Conservation (phyloP, 2,888 invertebrate species). For the Flexamia atlantica region DNA sequence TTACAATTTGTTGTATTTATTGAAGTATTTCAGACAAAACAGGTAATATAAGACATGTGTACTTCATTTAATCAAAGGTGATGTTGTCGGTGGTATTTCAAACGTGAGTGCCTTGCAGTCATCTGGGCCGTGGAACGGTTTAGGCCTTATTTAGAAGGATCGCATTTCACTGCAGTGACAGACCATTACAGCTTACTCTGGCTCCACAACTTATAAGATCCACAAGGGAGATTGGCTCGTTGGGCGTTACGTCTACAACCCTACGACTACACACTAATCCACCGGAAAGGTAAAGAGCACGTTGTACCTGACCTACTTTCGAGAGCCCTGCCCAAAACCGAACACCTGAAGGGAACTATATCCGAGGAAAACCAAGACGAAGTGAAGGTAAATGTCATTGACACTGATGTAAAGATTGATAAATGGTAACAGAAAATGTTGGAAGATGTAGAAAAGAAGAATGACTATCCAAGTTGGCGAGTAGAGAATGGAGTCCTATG, state of each 20-base stretch:
- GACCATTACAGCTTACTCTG: conserved; percentile 42
- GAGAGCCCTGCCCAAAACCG: not conserved
- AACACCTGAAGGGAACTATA: not conserved
- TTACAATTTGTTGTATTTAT: no score
- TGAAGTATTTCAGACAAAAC: no score
- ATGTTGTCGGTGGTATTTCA: no score
- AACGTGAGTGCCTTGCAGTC: conserved; percentile 68
- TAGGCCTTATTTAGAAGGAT: conserved; percentile 69
- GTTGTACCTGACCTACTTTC: conserved; percentile 29
- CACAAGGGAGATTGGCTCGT: conserved; percentile 65
- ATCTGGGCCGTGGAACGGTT: conserved; percentile 68
- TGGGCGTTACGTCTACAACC: conserved; percentile 67
- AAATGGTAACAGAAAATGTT: conserved; percentile 39
- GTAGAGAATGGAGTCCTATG: not conserved
- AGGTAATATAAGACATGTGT: no score
- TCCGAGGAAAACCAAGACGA: not conserved
- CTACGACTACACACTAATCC: conserved; percentile 4
- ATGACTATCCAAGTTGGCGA: not conserved
- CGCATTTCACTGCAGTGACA: not conserved
- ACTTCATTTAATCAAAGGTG: no score
- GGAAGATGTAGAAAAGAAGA: not conserved
- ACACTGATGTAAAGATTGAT: not conserved
- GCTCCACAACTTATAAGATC: conserved; percentile 66
- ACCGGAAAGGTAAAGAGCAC: conserved; percentile 43
- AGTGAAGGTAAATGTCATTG: not conserved